Base-by-base conservation (phyloP, 2,113 vertebrate species). In the Trematomus loennbergii region DNA sequence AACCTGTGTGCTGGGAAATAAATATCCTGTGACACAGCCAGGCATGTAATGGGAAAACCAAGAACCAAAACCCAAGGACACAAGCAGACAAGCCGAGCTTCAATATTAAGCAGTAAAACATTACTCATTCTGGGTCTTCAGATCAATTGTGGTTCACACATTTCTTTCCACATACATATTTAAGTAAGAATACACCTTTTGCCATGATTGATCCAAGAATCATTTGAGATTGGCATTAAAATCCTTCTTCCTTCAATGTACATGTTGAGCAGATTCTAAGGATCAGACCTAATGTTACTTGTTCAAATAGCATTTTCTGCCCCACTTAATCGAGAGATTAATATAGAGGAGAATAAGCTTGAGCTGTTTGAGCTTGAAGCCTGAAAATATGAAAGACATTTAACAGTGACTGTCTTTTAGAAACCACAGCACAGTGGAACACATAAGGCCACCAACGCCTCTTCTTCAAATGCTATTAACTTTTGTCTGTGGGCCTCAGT, bases 11-110 rank as follows among this genome's bases (percentile, higher is more conserved):
- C 15, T 60, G 70, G 72, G 58, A 76, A 81, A 89, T 87, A 81
- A 88, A 86, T 67, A 86, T 78, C 76, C 58, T 72, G 62, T 62
- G 69, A 82, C 78, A 89, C 88, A 87, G 83, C 16, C 80, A 82
- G 53, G 85, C 82, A 71, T 89, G 87, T 83, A 89, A 87, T 85
- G 63, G 82, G 66, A 84, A 89, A 92, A 86, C n/a, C 16, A 25
- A 77, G 73, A 12, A 76, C 63, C 70, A 65, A 86, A 74, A 77
- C 79, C 62, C 70, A 86, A 65, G 45, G 53, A 43, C 18, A 45
- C 43, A 12, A 15, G 54, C 62, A 33, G 16, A 48, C 49, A 62
- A n/a, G 67, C 18, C 20, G n/a, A 67, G 43, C 33, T 16, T 45
- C 75, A 64, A 68, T 50, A 67, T 64, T 63, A 22, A 65, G 13